phyloP scores from a whole-genome alignment of 2,888 invertebrate species.

The Hofmannophila pseudospretella region DNA sequence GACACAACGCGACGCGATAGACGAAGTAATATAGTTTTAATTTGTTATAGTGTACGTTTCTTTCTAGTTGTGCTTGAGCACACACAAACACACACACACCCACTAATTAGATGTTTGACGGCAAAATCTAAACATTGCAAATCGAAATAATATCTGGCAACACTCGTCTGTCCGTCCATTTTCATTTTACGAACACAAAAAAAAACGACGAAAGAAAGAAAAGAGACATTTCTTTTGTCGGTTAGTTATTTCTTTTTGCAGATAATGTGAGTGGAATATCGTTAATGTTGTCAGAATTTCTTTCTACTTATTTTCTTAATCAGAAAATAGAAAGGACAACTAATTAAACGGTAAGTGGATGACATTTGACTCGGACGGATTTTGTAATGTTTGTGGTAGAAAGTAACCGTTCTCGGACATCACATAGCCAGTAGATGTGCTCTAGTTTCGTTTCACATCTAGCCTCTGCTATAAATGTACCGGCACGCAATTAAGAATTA shows the following conservation, averaged over 20 bases:
- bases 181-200: slow-evolving; percentile 61
- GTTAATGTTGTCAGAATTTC: slow-evolving; percentile 41
- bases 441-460: slow-evolving; percentile 69
- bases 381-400: slow-evolving; percentile 56
- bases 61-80: no score
- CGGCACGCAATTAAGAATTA: slow-evolving; percentile 50
- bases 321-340: slow-evolving; percentile 26
- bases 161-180: slow-evolving; percentile 57
- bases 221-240: slow-evolving; percentile 44
- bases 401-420: slow-evolving; percentile 69
- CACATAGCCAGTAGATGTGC: slow-evolving; percentile 47
- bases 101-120: no score
- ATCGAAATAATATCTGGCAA: slow-evolving; percentile 26
- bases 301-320: slow-evolving; percentile 34
- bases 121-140: no score
- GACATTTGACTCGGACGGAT: slow-evolving; percentile 56
- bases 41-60: no score
- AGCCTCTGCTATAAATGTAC: slow-evolving; percentile 58
- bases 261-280: slow-evolving; percentile 54
- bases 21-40: no score
- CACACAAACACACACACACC: no score
- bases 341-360: slow-evolving; percentile 58
- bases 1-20: no score
- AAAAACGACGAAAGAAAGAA: slow-evolving; percentile 65
- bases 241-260: slow-evolving; percentile 37